Evolutionary conservation across 2,113 vertebrate species (phyloP).

Genomic region (Paratilapia polleni): DNA sequence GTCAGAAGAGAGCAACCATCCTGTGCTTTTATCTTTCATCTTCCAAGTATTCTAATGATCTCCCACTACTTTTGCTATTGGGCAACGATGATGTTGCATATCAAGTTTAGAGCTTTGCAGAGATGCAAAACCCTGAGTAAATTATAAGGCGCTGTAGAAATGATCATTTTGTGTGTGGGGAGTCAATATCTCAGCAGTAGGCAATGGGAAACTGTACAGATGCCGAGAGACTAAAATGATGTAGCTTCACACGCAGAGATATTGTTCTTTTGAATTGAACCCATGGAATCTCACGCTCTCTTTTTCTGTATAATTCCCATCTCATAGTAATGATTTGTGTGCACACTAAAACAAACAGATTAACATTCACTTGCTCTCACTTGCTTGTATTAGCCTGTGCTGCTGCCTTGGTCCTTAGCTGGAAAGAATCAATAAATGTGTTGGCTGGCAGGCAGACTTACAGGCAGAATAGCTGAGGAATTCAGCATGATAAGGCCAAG

Average conservation of each 20-base stretch:
- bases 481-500: slow-evolving; percentile 40
- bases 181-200: slow-evolving; percentile 55
- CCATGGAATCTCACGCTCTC: slow-evolving; percentile 2
- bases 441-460: slow-evolving; percentile 28
- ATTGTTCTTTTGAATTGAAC: slow-evolving; percentile 45
- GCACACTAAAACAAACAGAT: slow-evolving; percentile 24
- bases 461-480: slow-evolving; percentile 12
- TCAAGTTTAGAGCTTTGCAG: slow-evolving; percentile 50
- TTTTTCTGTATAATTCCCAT: neutral
- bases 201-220: slow-evolving; percentile 43
- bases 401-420: slow-evolving; percentile 17
- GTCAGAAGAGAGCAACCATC: slow-evolving; percentile 40
- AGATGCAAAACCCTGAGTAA: slow-evolving; percentile 44
- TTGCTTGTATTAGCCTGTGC: slow-evolving; percentile 11
- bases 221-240: slow-evolving; percentile 37
- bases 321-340: neutral
- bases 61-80: slow-evolving; percentile 26
- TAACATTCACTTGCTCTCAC: slow-evolving; percentile 5
- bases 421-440: slow-evolving; percentile 44
- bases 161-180: slow-evolving; percentile 50
- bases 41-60: slow-evolving; percentile 60
- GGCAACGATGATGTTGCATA: slow-evolving; percentile 51
- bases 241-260: slow-evolving; percentile 18
- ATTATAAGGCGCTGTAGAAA: slow-evolving; percentile 44
- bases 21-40: slow-evolving; percentile 58